These are phyloP conservation scores for Babylonia areolata DNA, from an alignment of 1,140 invertebrate species.

Conservation along the genomic window DNA sequence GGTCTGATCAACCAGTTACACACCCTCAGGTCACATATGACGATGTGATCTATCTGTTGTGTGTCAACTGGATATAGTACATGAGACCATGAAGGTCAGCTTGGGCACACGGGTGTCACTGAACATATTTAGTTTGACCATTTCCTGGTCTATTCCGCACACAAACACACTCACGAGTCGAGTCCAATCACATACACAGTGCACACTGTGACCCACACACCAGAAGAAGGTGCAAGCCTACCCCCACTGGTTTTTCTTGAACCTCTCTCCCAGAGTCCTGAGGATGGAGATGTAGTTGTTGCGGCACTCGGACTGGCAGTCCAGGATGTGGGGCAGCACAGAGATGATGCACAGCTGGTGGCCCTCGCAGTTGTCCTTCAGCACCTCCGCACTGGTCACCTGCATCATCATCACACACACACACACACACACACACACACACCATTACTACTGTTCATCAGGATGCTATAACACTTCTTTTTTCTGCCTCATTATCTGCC, in stretches of 20 bases:
- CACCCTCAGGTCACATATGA: no score
- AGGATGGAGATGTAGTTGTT: constrained; percentile 91
- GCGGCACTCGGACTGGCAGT: constrained; percentile 96
- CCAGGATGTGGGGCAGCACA: constrained; percentile 96
- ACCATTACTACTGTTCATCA: background rate
- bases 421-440: background rate
- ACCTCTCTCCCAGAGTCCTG: constrained; percentile 89
- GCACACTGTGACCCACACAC: no score
- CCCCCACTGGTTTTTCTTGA: constrained; percentile 97
- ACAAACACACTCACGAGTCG: no score
- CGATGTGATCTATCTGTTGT: no score
- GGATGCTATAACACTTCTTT: background rate
- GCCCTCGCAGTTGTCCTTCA: constrained; percentile 88
- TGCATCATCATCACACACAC: constrained; percentile 62
- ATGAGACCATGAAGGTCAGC: no score
- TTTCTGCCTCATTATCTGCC: background rate
- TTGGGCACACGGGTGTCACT: no score
- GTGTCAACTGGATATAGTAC: no score
- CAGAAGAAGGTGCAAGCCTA: constrained; percentile 76
- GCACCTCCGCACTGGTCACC: constrained; percentile 78
- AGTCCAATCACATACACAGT: no score
- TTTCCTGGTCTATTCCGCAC: background rate
- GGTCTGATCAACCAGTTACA: no score
- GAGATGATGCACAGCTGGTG: constrained; percentile 95
- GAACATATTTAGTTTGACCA: no score